Conservation (phyloP, 2,797 vertebrate genomes). For the Megalops cyprinoides region DNA sequence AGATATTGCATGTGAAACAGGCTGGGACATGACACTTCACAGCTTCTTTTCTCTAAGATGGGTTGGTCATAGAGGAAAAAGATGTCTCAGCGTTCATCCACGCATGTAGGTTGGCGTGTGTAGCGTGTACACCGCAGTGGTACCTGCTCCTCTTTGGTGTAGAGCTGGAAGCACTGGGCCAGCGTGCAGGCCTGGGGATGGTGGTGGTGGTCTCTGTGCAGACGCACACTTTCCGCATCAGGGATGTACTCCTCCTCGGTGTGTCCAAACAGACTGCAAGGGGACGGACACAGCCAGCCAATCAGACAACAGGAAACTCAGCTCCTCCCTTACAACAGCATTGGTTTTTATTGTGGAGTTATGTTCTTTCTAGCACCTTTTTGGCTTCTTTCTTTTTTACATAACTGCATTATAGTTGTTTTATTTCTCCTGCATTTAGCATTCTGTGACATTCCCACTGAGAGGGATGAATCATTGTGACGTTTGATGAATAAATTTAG, state of each 20-base stretch:
- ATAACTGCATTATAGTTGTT: too few species aligned
- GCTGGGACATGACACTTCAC: too few species aligned
- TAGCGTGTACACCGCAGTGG: not conserved
- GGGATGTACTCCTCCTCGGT: conserved; percentile 95
- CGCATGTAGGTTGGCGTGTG: not conserved
- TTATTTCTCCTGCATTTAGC: too few species aligned
- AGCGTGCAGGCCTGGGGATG: conserved; percentile 96
- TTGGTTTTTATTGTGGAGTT: not conserved
- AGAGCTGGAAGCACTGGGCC: conserved; percentile 96
- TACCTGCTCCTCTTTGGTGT: conserved; percentile 99
- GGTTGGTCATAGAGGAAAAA: too few species aligned
- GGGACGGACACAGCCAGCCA: conserved; percentile 20
- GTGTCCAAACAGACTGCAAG: conserved; percentile 87
- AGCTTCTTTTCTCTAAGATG: too few species aligned
- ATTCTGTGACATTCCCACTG: too few species aligned
- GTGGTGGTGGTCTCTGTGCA: conserved; percentile 90
- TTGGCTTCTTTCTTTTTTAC: not conserved
- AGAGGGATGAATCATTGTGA: too few species aligned
- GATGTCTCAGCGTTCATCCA: too few species aligned
- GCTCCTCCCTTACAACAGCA: not conserved
- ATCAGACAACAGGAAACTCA: conserved; percentile 2
- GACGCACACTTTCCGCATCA: conserved; percentile 92
- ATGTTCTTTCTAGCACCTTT: not conserved
- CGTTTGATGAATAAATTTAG: too few species aligned
- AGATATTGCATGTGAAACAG: not conserved